These are phyloP conservation scores for Glaucomys volans DNA, from an alignment of 2,113 vertebrate species.

Conservation along the genomic window DNA sequence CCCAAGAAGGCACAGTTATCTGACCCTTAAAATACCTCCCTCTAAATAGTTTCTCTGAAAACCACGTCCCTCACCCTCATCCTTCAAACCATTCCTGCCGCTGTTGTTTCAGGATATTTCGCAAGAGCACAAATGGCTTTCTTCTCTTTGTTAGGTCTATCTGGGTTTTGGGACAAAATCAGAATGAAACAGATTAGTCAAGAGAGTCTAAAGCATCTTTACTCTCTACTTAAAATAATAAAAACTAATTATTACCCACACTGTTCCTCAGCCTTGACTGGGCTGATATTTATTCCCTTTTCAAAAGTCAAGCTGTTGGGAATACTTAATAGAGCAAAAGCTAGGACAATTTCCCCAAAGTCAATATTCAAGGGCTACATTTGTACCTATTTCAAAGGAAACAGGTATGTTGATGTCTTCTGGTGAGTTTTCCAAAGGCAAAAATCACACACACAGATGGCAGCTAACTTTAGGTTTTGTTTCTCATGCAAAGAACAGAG, in stretches of 20 bases:
- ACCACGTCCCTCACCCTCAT: not conserved
- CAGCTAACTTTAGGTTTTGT: not conserved
- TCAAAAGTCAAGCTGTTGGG: not conserved
- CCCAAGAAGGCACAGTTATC: not conserved
- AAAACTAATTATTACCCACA: not conserved
- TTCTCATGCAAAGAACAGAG: not conserved
- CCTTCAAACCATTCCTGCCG: not conserved
- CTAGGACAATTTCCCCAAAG: not conserved
- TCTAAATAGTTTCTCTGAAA: not conserved
- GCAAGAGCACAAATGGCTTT: not conserved
- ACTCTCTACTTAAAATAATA: not conserved
- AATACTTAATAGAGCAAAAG: not conserved
- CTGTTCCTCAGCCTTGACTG: not conserved
- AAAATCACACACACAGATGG: not conserved
- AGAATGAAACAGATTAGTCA: not conserved
- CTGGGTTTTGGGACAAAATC: not conserved
- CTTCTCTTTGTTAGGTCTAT: not conserved
- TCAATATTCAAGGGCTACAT: not conserved
- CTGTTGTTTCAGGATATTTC: not conserved
- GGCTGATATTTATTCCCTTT: not conserved
- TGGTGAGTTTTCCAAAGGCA: not conserved
- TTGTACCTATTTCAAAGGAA: not conserved
- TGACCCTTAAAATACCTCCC: not conserved
- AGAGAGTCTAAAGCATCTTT: not conserved
- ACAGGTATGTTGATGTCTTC: not conserved